Evolutionary conservation across 1,140 invertebrate species (phyloP).

Genomic region (Cydia amplana): DNA sequence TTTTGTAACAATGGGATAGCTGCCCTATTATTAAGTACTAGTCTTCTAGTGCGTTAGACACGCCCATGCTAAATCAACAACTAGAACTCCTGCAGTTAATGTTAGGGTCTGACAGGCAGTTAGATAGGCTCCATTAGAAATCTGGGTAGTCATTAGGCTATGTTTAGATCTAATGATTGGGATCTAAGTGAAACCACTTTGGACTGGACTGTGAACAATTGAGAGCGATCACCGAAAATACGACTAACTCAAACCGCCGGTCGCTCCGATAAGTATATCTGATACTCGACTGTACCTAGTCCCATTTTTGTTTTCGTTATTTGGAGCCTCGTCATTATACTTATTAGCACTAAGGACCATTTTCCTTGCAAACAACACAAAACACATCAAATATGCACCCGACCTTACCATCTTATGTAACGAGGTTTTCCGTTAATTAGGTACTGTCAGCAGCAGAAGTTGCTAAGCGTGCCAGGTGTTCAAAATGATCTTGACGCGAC

Average conservation of each 20-base stretch:
- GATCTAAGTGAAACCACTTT: neutral
- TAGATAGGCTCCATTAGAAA: constrained; percentile 6
- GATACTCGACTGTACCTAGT: too few species aligned
- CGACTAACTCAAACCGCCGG: too few species aligned
- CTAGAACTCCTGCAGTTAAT: neutral
- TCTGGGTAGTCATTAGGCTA: neutral
- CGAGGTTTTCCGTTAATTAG: neutral
- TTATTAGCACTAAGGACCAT: too few species aligned
- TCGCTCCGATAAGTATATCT: too few species aligned
- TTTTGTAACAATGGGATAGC: too few species aligned
- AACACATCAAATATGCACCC: neutral
- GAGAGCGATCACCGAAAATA: neutral
- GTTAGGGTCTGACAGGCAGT: neutral
- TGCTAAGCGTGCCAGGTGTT: too few species aligned
- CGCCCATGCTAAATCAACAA: neutral
- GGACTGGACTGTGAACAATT: neutral
- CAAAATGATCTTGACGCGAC: too few species aligned
- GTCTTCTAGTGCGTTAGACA: neutral
- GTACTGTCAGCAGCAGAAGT: too few species aligned
- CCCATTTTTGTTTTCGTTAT: too few species aligned
- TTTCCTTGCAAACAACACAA: neutral
- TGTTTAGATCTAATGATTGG: constrained; percentile 1
- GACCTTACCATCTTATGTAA: neutral
- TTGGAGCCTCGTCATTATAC: too few species aligned
- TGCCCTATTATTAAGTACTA: neutral